Evolutionary conservation across 2,888 invertebrate genomes (phyloP), one percentile per base, ranked within the genome.

Genomic region (Cantharis rufa): DNA sequence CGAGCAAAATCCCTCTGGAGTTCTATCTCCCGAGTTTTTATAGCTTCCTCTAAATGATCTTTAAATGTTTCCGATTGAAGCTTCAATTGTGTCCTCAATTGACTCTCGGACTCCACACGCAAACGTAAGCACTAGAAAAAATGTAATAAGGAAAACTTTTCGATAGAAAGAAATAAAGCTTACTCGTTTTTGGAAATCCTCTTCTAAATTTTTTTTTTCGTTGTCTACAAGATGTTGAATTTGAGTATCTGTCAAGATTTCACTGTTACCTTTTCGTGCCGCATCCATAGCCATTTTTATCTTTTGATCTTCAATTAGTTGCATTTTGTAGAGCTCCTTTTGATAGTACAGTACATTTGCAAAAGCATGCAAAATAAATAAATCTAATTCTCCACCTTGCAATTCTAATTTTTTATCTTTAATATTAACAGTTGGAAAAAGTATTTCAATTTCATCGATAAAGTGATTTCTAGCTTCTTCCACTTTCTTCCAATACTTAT

Each of bases 51-150:
- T 77, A 96, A 86, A 81, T 96, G 93, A 86, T 97, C 97, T 70
- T 93, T 90, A 87, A 98, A 97, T 0, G 96, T 93, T 83, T 96
- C 95, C 1, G 94, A 92, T 84, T 98, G 97, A 71, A 95, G 91
- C 85, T 95, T 94, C 77, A 99, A 87, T 84, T 96, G 94, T 13
- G 92, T 91, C 66, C 94, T 92, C 75, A 97, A 87, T 78, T 94
- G 94, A 69, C 90, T 90, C 84, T 97, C 94, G 24, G 93, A 90
- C 68, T 93, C 92, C 0, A 91, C 90, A 82, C 92, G 91, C 62
- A 94, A 89, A 84, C 91, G 89, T 74, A 94, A 88, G 78, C 92
- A 89, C 93, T 94, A 85, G 9, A 86, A 87, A 78, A 84, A 82
- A 77, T 21, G 10, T 63, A 62, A 68, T 70, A 3, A 74, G 15